Conservation (phyloP, 2,888 invertebrate species). For the Drosophila demipolita region DNA sequence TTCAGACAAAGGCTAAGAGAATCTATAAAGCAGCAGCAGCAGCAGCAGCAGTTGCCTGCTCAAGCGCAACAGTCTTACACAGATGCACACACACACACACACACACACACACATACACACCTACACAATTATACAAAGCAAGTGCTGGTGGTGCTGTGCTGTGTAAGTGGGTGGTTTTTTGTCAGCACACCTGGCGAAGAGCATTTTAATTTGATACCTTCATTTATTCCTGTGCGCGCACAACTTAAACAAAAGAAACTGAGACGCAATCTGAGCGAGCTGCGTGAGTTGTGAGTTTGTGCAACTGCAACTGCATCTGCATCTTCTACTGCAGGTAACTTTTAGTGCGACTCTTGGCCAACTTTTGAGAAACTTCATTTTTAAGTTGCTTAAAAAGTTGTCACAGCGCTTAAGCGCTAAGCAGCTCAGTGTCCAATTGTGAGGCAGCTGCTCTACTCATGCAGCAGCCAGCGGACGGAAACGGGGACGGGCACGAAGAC, state of each 20-base stretch:
- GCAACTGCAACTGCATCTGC: slow-evolving; percentile 19
- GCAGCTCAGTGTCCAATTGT: slow-evolving; percentile 66
- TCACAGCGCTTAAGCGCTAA: slow-evolving; percentile 77
- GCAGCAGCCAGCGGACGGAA: neutral
- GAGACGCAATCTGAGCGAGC: slow-evolving; percentile 45
- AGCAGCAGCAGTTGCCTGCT: slow-evolving; percentile 56
- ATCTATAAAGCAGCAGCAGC: slow-evolving; percentile 46
- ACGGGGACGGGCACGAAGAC: neutral
- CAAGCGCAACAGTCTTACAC: slow-evolving; percentile 62
- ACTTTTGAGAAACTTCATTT: slow-evolving; percentile 61
- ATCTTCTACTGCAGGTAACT: slow-evolving; percentile 55
- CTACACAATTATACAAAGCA: slow-evolving; percentile 4
- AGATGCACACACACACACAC: slow-evolving; percentile 20
- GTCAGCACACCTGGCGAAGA: slow-evolving; percentile 56
- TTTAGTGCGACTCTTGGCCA: slow-evolving; percentile 37
- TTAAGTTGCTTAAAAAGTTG: slow-evolving; percentile 80
- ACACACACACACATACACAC: slow-evolving; percentile 15
- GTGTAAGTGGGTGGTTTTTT: slow-evolving; percentile 16
- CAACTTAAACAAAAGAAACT: slow-evolving; percentile 76
- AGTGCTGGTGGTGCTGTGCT: neutral
- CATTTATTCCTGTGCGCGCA: slow-evolving; percentile 63
- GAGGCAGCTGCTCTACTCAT: slow-evolving; percentile 30
- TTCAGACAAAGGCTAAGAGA: slow-evolving; percentile 62
- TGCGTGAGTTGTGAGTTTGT: slow-evolving; percentile 22
- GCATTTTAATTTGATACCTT: slow-evolving; percentile 80